Evolutionary conservation across 92 coral and sea anemone genomes (phyloP), one percentile per base, ranked within the genome.

Genomic region (Montipora capitata): DNA sequence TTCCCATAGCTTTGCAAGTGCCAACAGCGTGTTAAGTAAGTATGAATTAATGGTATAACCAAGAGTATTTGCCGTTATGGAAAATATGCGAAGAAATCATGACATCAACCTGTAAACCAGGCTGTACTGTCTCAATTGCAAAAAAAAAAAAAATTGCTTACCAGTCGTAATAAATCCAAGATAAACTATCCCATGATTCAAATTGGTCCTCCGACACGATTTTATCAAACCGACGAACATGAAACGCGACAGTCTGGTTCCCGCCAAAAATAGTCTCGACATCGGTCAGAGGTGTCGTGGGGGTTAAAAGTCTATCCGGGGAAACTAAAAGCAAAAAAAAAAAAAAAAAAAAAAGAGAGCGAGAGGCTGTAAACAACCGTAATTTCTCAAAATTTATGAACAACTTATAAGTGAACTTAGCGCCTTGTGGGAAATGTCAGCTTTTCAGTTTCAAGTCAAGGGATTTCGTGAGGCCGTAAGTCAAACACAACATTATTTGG

Each of bases 151-250:
- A 3, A 2, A 2, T 18, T 70, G 57, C 97, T 90, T 85, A 96
- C 99, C 94, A 96, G 86, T 94, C 94, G 71, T 89, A 94, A 40
- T 91, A 91, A 57, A 94, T 67, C 99, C 99, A 95, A 40, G 96
- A 88, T 79, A 97, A 94, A 15, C 95, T 86, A 54, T 97, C 99
- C 99, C 99, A 97, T 27, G 96, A 93, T 67, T 95, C 96, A 75
- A 93, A 94, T 68, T 77, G 90, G 58, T 97, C 99, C 20, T 96
- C 88, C 5, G 93, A 89, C 56, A 95, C 83, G 91, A 91, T 92
- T 66, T 92, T 91, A 76, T 97, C 99, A 83, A 97, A 95, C 51
- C 95, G 94, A 72, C 99, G 93, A 58, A 90, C 93, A 82, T 90
- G 93, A 70, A 85, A 93, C 59, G 92, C 94, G 80, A 94, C 85